Evolutionary conservation across 2,797 vertebrate genomes (phyloP).

Genomic region (Petrocephalus schoutedeni): DNA sequence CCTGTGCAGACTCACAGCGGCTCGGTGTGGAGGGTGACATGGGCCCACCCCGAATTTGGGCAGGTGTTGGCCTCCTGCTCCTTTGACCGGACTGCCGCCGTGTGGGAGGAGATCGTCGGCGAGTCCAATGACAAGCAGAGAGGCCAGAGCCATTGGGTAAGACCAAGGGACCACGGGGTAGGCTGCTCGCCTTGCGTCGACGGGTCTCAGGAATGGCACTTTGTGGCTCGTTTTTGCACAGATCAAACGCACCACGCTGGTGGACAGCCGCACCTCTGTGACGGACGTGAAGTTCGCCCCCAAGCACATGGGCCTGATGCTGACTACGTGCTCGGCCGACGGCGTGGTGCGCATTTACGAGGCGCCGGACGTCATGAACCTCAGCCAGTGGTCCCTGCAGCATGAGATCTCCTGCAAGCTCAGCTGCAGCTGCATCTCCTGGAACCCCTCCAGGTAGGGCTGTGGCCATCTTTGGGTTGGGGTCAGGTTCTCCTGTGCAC

Average conservation of each 20-base stretch:
- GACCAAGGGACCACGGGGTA: slow-evolving; percentile 70
- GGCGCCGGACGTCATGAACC: slow-evolving; percentile 97
- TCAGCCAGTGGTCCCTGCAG: slow-evolving; percentile 97
- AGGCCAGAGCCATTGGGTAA: slow-evolving; percentile 95
- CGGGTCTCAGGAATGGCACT: background rate
- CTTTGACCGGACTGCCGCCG: slow-evolving; percentile 93
- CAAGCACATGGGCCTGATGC: slow-evolving; percentile 96
- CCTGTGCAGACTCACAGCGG: slow-evolving; percentile 84
- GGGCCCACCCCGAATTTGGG: slow-evolving; percentile 97
- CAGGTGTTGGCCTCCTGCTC: slow-evolving; percentile 97
- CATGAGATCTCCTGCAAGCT: slow-evolving; percentile 97
- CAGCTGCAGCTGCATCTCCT: slow-evolving; percentile 97
- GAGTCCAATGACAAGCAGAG: slow-evolving; percentile 97
- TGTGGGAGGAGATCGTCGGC: slow-evolving; percentile 99
- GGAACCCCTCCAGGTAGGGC: slow-evolving; percentile 92
- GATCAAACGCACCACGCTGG: slow-evolving; percentile 96
- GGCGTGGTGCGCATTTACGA: slow-evolving; percentile 95
- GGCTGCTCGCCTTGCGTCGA: background rate
- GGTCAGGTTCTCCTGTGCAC: background rate
- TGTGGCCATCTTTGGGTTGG: background rate
- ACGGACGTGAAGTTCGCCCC: slow-evolving; percentile 98
- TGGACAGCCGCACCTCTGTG: slow-evolving; percentile 94
- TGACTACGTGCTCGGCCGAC: slow-evolving; percentile 97
- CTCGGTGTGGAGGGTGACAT: slow-evolving; percentile 96
- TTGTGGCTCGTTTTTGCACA: slow-evolving; percentile 38